These are phyloP conservation scores for Pogonocherus hispidulus DNA, from an alignment of 2,888 invertebrate genomes.

Conservation along the genomic window DNA sequence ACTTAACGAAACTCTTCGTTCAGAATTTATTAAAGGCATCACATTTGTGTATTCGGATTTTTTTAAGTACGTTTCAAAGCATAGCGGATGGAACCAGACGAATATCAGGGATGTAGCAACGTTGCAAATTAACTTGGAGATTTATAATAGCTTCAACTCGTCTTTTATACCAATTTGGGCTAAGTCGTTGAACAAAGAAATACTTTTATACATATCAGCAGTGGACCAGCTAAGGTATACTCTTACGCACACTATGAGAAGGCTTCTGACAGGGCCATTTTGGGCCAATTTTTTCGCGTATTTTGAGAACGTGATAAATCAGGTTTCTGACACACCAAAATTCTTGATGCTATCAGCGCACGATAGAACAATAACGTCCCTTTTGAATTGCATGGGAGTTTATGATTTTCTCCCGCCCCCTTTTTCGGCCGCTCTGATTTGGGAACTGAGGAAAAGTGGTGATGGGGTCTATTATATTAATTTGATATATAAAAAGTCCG, in stretches of 20 bases:
- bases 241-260: slow-evolving; percentile 73
- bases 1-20: neutral
- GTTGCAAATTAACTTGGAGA: neutral
- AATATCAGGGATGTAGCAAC: neutral
- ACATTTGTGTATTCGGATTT: neutral
- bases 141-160: slow-evolving; percentile 1
- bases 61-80: neutral
- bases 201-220: neutral
- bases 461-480: slow-evolving; percentile 55
- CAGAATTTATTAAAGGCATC: neutral
- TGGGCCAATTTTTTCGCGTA: slow-evolving; percentile 78
- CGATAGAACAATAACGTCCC: slow-evolving; percentile 82
- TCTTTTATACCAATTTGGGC: neutral
- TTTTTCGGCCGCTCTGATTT: slow-evolving; percentile 77
- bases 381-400: slow-evolving; percentile 79
- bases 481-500: slow-evolving; percentile 76
- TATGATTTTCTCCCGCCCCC: slow-evolving; percentile 79
- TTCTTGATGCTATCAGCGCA: slow-evolving; percentile 84
- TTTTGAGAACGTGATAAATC: slow-evolving; percentile 67
- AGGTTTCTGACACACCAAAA: slow-evolving; percentile 66
- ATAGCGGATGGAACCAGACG: neutral
- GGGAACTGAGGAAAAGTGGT: slow-evolving; percentile 74
- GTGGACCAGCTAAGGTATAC: neutral
- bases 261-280: slow-evolving; percentile 76
- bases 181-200: neutral